These are phyloP conservation scores for Aplocera efformata DNA, from an alignment of 2,888 invertebrate species.

Conservation along the genomic window DNA sequence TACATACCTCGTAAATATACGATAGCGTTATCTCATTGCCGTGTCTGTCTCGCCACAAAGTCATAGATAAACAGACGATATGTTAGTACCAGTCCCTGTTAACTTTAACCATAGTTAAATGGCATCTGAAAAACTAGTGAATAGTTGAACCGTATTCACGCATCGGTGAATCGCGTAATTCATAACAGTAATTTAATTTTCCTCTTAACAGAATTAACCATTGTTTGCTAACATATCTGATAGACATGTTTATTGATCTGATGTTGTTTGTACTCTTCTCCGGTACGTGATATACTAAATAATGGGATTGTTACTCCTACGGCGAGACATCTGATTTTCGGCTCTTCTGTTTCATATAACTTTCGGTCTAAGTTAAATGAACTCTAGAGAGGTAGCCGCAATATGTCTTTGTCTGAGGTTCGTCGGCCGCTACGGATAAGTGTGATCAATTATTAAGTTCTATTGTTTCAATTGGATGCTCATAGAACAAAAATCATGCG, in stretches of 20 bases:
- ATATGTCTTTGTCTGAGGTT: slow-evolving; percentile 35
- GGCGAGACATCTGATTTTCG: slow-evolving; percentile 17
- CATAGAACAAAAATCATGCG: neutral
- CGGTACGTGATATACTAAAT: slow-evolving; percentile 11
- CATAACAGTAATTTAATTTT: slow-evolving; percentile 40
- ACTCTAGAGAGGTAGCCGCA: slow-evolving; percentile 25
- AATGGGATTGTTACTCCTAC: slow-evolving; percentile 18
- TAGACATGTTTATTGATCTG: slow-evolving; percentile 35
- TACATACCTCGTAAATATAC: slow-evolving; percentile 1
- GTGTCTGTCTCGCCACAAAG: slow-evolving; percentile 11
- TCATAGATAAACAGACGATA: slow-evolving; percentile 12
- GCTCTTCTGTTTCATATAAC: slow-evolving; percentile 13
- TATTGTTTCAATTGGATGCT: slow-evolving; percentile 1
- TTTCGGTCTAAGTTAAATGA: slow-evolving; percentile 31
- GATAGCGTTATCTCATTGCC: slow-evolving; percentile 10
- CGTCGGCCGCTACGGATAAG: slow-evolving; percentile 27
- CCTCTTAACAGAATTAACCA: slow-evolving; percentile 38
- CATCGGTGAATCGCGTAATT: slow-evolving; percentile 33
- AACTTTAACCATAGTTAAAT: slow-evolving; percentile 7
- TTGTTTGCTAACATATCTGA: slow-evolving; percentile 38
- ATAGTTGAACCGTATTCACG: slow-evolving; percentile 28
- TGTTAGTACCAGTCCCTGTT: slow-evolving; percentile 1
- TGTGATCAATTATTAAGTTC: slow-evolving; percentile 17
- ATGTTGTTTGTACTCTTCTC: slow-evolving; percentile 14
- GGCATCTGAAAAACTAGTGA: slow-evolving; percentile 7